These are phyloP conservation scores for Aphaenogaster floridana DNA, from an alignment of 1,140 invertebrate species.

Conservation along the genomic window DNA sequence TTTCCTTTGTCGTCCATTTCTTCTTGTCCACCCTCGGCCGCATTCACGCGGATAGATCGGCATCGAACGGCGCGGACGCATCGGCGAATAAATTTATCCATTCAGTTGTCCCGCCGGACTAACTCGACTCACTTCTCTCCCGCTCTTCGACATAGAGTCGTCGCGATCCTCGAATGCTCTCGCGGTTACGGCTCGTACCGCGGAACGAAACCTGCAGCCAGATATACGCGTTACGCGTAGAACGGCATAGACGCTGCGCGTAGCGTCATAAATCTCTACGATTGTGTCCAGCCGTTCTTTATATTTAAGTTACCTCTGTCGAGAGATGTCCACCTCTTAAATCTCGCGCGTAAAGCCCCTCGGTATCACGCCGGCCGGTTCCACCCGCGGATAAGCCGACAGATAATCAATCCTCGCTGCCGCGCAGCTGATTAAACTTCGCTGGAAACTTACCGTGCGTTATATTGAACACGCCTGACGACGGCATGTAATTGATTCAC, in stretches of 20 bases:
- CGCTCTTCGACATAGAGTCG: constrained; percentile 37
- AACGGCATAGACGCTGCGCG: neutral
- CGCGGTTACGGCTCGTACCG: neutral
- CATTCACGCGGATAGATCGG: constrained; percentile 11
- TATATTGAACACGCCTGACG: constrained; percentile 55
- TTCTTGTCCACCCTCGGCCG: neutral
- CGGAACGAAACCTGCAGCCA: neutral
- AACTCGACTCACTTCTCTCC: constrained; percentile 15
- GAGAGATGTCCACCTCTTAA: constrained; percentile 48
- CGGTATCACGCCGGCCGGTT: constrained; percentile 40
- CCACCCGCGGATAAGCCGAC: constrained; percentile 57
- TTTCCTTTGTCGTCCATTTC: constrained; percentile 31
- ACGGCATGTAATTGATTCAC: constrained; percentile 60
- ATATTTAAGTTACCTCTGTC: constrained; percentile 49
- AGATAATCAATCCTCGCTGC: constrained; percentile 58
- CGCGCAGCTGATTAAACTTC: constrained; percentile 52
- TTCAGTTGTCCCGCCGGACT: constrained; percentile 12
- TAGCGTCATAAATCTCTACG: constrained; percentile 50
- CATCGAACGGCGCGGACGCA: neutral
- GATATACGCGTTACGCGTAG: constrained; percentile 5
- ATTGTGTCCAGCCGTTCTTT: constrained; percentile 42
- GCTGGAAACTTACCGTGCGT: constrained; percentile 31
- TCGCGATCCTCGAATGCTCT: neutral
- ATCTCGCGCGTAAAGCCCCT: constrained; percentile 16
- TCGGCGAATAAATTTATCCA: constrained; percentile 39